These are phyloP conservation scores for Crossocerus cetratus DNA, from an alignment of 2,888 invertebrate species.

Conservation along the genomic window DNA sequence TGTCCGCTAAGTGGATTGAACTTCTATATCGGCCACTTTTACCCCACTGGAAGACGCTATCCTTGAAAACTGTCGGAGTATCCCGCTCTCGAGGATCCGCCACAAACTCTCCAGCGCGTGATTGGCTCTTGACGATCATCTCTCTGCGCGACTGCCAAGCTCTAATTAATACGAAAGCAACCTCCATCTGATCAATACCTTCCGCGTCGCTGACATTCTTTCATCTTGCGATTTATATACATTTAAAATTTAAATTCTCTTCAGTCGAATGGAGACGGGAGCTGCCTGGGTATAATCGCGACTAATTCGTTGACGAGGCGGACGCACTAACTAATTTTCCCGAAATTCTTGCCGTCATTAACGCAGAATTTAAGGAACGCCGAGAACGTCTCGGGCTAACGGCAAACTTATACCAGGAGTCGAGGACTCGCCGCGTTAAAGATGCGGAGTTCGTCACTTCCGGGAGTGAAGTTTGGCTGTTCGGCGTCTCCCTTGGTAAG, in stretches of 20 bases:
- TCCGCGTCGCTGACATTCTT: conserved; percentile 2
- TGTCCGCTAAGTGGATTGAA: conserved; percentile 42
- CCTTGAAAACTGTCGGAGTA: conserved; percentile 22
- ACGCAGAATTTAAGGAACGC: no score
- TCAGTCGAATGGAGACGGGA: no score
- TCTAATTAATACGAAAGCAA: conserved; percentile 3
- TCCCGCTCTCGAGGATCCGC: background rate
- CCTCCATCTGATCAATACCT: conserved; percentile 1
- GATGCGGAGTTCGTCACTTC: no score
- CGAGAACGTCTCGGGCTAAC: no score
- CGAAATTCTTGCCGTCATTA: no score
- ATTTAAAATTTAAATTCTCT: no score
- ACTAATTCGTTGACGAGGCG: no score
- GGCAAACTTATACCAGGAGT: no score
- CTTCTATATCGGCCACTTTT: conserved; percentile 42
- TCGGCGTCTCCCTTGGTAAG: background rate
- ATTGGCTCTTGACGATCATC: background rate
- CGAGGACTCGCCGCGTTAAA: no score
- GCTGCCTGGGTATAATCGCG: no score
- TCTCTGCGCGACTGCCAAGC: background rate
- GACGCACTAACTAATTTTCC: no score
- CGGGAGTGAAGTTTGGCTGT: no score
- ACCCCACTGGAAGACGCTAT: conserved; percentile 16
- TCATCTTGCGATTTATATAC: background rate
- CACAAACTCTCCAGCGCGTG: background rate